These are phyloP conservation scores for Erpobdella octoculata DNA, from an alignment of 2,888 invertebrate species.

Conservation along the genomic window DNA sequence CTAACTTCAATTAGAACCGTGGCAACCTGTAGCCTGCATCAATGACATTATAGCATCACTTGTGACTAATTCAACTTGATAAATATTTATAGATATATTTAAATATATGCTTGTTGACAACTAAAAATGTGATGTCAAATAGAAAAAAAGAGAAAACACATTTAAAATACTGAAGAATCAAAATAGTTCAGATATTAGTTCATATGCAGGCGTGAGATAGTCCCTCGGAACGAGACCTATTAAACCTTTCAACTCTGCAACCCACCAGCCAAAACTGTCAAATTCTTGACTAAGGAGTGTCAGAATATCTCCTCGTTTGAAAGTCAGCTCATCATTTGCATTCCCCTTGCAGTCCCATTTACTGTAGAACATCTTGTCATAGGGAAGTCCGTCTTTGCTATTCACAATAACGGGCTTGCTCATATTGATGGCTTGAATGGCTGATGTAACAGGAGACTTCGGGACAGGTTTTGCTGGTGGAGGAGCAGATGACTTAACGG, in stretches of 20 bases:
- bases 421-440: not conserved
- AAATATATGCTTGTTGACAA: too few relatives aligned
- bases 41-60: not conserved
- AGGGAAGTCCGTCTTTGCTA: not conserved
- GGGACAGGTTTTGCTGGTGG: not conserved
- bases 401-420: not conserved
- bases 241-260: not conserved
- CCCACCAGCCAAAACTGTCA: conserved; percentile 25
- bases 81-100: too few relatives aligned
- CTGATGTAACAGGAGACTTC: not conserved
- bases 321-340: conserved; percentile 10
- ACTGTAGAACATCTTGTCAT: conserved; percentile 16
- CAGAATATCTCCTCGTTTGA: conserved; percentile 12
- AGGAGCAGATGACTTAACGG: not conserved
- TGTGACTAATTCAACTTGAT: too few relatives aligned
- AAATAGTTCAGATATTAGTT: not conserved
- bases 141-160: not conserved
- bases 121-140: not conserved
- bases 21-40: not conserved
- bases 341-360: conserved; percentile 13
- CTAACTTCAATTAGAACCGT: not conserved
- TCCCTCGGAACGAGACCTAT: conserved; percentile 18
- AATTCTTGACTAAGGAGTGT: conserved; percentile 18
- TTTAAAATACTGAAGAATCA: not conserved
- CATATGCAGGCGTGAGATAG: conserved; percentile 22